These are phyloP conservation scores for Rhinichthys osculus DNA, from an alignment of 2,797 vertebrate species.

Conservation along the genomic window DNA sequence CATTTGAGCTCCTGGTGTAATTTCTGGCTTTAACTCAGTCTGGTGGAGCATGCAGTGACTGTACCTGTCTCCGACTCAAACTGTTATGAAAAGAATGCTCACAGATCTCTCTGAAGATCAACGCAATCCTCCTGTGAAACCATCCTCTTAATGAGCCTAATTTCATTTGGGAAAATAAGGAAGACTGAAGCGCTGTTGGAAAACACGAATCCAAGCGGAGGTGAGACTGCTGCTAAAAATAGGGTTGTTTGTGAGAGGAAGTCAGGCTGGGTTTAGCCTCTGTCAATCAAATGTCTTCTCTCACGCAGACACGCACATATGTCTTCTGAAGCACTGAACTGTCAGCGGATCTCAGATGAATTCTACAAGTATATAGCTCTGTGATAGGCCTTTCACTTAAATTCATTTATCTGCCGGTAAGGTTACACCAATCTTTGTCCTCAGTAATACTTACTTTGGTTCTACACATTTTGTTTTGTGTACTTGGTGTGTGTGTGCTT, in stretches of 20 bases:
- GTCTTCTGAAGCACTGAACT: slow-evolving; percentile 17
- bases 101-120: slow-evolving; percentile 16
- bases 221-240: slow-evolving; percentile 43
- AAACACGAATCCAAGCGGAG: slow-evolving; percentile 22
- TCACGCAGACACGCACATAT: slow-evolving; percentile 14
- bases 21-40: slow-evolving; percentile 19
- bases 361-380: background rate
- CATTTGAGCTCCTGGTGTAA: slow-evolving; percentile 10
- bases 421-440: background rate
- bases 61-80: slow-evolving; percentile 11
- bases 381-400: background rate
- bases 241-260: slow-evolving; percentile 38
- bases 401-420: background rate
- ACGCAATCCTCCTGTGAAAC: slow-evolving; percentile 4
- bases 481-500: background rate
- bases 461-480: background rate
- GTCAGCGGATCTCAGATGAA: slow-evolving; percentile 17
- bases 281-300: slow-evolving; percentile 41
- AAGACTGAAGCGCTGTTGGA: slow-evolving; percentile 23
- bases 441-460: background rate
- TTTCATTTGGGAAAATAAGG: slow-evolving; percentile 34
- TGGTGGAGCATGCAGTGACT: slow-evolving; percentile 12
- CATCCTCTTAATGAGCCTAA: slow-evolving; percentile 25
- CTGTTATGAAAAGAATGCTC: background rate
- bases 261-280: slow-evolving; percentile 41